Evolutionary conservation across 2,797 vertebrate species (phyloP).

Genomic region (Simalia tracyae): DNA sequence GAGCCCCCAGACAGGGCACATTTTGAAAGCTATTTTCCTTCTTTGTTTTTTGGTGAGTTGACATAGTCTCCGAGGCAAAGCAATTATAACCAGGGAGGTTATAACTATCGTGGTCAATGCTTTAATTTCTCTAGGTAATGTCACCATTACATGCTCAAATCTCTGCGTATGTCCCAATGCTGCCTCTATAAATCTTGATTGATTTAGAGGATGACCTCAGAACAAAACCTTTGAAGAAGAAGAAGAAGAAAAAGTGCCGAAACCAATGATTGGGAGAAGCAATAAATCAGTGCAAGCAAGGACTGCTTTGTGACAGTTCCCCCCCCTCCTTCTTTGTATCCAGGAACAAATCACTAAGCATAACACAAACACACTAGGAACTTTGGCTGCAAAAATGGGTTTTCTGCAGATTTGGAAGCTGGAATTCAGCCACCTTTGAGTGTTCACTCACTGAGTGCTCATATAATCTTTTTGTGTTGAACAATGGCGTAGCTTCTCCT

Average conservation of each 20-base stretch:
- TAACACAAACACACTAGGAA: neutral
- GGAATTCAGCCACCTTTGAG: neutral
- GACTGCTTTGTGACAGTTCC: neutral
- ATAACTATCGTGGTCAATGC: neutral
- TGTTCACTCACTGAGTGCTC: neutral
- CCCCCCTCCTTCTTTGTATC: neutral
- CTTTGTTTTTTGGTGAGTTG: neutral
- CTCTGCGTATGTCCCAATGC: neutral
- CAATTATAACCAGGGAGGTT: neutral
- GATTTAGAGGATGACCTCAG: neutral
- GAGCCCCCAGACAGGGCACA: neutral
- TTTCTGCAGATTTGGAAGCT: neutral
- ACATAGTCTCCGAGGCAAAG: neutral
- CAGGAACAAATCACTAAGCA: neutral
- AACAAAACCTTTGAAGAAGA: neutral
- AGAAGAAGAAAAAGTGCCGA: neutral
- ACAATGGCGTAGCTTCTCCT: neutral
- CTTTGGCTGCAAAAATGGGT: neutral
- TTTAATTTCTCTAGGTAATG: neutral
- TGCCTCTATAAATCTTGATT: neutral
- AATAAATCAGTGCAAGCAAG: neutral
- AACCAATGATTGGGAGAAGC: neutral
- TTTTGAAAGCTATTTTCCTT: neutral
- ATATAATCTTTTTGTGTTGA: neutral
- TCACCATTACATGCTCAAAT: neutral